Evolutionary conservation across 2,797 vertebrate species (phyloP), one percentile per base, ranked within the genome.

Genomic region (Crocodylus rhombifer): DNA sequence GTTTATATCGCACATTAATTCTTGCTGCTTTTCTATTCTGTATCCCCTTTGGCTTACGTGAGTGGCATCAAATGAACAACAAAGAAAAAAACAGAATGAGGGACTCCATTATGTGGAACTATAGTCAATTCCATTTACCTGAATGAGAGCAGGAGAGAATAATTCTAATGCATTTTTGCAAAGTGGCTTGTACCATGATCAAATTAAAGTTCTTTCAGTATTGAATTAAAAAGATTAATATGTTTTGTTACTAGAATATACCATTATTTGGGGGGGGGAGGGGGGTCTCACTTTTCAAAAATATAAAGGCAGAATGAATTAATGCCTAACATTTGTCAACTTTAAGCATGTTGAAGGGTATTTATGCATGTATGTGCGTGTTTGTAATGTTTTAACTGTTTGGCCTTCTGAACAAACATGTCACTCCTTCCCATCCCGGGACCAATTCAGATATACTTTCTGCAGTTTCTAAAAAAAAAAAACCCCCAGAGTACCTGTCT

Each of bases 1-100:
- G 60, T 92, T 92, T 87, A 33, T 89, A 56, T 77, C 74, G 33
- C 63, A 57, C 26, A 14, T 61, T 57, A 84, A 61, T 87, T 56
- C 91, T 94, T 91, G 64, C 91, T 92, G 75, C 26, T 26, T 80
- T 82, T 87, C 56, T 92, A 75, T 85, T 84, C 67, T 15, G 7
- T 62, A 36, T 36, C 42, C 42, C 42, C 42, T 51, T 51, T 51
- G 42, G 42, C 42, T 51, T 51, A 51, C 42, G 42, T 51, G 42
- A 51, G 42, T 51, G 42, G 42, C 42, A 51, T 51, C 42, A 42
- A 84, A 56, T 67, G 58, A 84, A 79, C 77, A 80, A 30, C 88
- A 89, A 82, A 86, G 57, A 64, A 21, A 9, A n/a, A 14, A 16
- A 26, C 67, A 69, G 17, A 36, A 7, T 69, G 18, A 36, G 9